Base-by-base conservation (phyloP, 2,113 vertebrate genomes). In the Hystrix brachyura region DNA sequence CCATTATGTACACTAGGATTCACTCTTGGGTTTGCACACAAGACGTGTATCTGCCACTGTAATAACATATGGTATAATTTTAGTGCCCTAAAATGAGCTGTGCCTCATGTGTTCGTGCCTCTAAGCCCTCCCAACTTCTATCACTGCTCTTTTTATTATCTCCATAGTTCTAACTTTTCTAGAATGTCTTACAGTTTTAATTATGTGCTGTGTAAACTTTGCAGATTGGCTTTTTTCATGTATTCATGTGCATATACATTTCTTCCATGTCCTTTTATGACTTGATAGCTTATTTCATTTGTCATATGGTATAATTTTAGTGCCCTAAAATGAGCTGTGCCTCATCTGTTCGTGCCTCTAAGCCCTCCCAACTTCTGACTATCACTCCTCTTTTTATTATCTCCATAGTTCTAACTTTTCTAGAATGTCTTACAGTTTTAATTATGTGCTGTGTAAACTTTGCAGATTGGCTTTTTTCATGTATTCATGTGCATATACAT, bases 251-350 rank as follows among this genome's bases (percentile, higher is more conserved):
- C 18, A 51, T 19, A 59, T 46, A 29, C n/a, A 38, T 62, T 17
- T 79, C 18, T n/a, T 67, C 46, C 11, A 9, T 38, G 9, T 18
- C 9, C 14, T 65, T 80, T 29, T 12, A 57, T 78, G 17, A 3
- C 29, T 78, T 67, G 1, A 17, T 29, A 48, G 21, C 5, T 59
- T 7, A 59, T 67, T 78, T 86, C 34, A 34, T 85, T 86, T 65
- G n/a, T n/a, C 2, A 19, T 5, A 17, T 7, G 48, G 46, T 11
- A 3, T 1, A 5, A 3, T 34, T 11, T 38, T 10, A 23, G 79
- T 38, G 34, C n/a, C 46, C 23, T 29, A 9, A 43, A 43, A 29
- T 67, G 34, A 15, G 34, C 29, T 29, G 23, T 80, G 1, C 4
- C 48, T 69, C 32, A 7, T 17, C 10, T 29, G 11, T 29, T 29